phyloP scores from a whole-genome alignment of 2,797 vertebrate genomes.

The Sebastes nivosus region DNA sequence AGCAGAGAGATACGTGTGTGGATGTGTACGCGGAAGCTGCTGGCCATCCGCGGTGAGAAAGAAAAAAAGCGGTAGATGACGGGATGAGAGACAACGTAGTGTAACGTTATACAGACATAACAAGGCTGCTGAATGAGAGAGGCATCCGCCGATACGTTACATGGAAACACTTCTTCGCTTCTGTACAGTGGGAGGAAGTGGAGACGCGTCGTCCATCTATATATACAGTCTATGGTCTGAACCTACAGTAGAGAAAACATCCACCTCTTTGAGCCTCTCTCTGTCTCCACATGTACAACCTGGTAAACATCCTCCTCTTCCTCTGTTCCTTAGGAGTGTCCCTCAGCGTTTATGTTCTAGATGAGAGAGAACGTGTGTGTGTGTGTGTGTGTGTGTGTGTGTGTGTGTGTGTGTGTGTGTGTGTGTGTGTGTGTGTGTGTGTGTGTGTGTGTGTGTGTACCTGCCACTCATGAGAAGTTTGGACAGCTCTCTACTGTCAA shows the following conservation, averaged over 20 bases:
- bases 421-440: neutral
- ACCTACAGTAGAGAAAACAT: constrained; percentile 51
- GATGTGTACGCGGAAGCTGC: too few relatives aligned
- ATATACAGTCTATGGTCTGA: neutral
- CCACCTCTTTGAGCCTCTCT: constrained; percentile 50
- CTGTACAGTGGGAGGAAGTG: neutral
- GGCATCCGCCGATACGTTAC: too few relatives aligned
- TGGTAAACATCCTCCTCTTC: constrained; percentile 63
- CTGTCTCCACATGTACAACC: constrained; percentile 24
- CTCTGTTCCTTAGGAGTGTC: constrained; percentile 55
- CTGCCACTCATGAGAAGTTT: constrained; percentile 1
- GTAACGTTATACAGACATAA: too few relatives aligned
- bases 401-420: neutral
- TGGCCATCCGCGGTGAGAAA: too few relatives aligned
- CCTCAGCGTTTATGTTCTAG: constrained; percentile 10
- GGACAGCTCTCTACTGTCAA: neutral
- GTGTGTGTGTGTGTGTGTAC: neutral
- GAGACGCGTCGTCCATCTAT: neutral
- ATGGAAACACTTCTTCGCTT: too few relatives aligned
- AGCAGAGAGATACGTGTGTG: too few relatives aligned
- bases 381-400: neutral
- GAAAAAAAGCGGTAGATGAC: too few relatives aligned
- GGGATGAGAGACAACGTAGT: too few relatives aligned
- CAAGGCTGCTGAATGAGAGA: too few relatives aligned
- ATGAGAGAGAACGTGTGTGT: neutral